These are phyloP conservation scores for Lonchura striata DNA, from an alignment of 2,113 vertebrate genomes.

Conservation along the genomic window DNA sequence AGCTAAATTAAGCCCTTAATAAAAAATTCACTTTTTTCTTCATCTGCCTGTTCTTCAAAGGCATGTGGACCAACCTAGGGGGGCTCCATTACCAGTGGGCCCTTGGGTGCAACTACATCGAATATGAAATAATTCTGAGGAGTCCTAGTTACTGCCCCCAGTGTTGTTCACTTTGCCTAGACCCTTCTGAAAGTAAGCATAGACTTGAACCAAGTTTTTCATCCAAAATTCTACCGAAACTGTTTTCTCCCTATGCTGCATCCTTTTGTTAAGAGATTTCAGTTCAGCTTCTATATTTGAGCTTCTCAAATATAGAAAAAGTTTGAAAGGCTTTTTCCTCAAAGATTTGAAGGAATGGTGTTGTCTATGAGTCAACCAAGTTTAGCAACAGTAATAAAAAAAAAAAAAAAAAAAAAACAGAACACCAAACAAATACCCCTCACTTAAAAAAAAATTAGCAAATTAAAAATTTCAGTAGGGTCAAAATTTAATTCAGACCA, in stretches of 20 bases:
- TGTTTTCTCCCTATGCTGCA: neutral
- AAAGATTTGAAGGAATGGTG: neutral
- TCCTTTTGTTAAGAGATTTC: neutral
- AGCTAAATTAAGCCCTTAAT: slow-evolving; percentile 42
- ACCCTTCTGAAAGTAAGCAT: neutral
- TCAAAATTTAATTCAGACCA: neutral
- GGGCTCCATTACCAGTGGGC: neutral
- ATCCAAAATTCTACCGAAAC: neutral
- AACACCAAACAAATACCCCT: neutral
- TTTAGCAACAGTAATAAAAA: neutral
- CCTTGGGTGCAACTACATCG: neutral
- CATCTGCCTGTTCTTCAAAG: slow-evolving; percentile 18
- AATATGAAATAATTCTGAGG: neutral
- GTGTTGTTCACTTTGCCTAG: neutral
- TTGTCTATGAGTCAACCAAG: neutral
- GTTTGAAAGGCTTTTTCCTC: neutral
- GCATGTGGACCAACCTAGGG: neutral
- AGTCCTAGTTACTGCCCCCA: neutral
- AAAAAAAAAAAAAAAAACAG: neutral
- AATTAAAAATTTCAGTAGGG: neutral
- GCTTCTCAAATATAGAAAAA: neutral
- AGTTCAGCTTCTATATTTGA: neutral
- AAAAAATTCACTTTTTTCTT: slow-evolving; percentile 57
- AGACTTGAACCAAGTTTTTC: neutral
- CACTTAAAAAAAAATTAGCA: neutral